Evolutionary conservation across 2,113 vertebrate species (phyloP).

Genomic region (Neomonachus schauinslandi): DNA sequence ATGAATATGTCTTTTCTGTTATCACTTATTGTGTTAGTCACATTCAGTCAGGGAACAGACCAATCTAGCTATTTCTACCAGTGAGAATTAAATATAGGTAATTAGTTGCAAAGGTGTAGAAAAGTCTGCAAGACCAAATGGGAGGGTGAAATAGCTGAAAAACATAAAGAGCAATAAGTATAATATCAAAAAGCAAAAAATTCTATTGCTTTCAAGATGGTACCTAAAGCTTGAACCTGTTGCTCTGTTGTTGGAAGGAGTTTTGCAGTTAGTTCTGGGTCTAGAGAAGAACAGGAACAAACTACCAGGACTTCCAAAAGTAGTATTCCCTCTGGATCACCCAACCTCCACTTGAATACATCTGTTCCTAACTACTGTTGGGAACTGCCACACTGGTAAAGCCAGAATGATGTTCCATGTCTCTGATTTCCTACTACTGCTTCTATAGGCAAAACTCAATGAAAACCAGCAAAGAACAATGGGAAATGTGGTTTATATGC

Average conservation of each 20-base stretch:
- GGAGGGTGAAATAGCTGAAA: background rate
- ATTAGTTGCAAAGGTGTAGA: background rate
- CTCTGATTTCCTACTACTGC: background rate
- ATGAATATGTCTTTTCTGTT: background rate
- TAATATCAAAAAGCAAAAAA: background rate
- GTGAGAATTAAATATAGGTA: background rate
- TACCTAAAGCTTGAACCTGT: background rate
- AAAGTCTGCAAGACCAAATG: background rate
- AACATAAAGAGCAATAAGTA: background rate
- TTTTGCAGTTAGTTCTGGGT: background rate
- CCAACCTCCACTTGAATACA: background rate
- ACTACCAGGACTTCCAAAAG: background rate
- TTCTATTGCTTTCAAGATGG: background rate
- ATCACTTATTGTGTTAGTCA: background rate
- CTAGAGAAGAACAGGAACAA: background rate
- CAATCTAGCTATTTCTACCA: background rate
- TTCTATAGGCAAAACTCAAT: background rate
- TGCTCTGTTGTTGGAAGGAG: background rate
- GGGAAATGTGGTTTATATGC: background rate
- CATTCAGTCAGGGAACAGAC: background rate
- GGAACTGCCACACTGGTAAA: background rate
- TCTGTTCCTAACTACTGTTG: background rate
- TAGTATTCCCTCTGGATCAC: background rate
- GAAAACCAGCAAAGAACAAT: background rate
- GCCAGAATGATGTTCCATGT: background rate